A percentile compares a stretch with the other conserved stretches of the same genome.
Evolutionary conservation across 2,888 invertebrate species (phyloP).

Genomic region (Atethmia centrago): DNA sequence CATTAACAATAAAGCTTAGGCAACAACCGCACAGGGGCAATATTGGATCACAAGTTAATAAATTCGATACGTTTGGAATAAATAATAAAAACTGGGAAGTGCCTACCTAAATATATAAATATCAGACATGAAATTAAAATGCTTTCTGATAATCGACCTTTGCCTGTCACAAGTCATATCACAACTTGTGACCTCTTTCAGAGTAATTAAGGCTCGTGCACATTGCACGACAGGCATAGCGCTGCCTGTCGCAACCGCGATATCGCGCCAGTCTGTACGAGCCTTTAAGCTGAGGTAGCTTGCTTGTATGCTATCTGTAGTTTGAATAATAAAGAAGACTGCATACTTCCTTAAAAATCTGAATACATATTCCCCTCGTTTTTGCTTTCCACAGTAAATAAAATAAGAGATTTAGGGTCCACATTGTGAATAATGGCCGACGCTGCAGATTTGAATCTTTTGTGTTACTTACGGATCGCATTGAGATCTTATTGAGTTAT

Average conservation of each 20-base stretch:
- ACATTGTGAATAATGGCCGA: conserved; percentile 33
- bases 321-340: neutral
- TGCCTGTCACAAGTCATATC: neutral
- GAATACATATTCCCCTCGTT: neutral
- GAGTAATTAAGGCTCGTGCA: neutral
- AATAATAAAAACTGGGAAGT: neutral
- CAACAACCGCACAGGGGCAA: neutral
- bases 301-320: no score
- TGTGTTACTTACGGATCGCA: conserved; percentile 19
- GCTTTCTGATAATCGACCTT: neutral
- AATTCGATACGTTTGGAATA: neutral
- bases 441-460: conserved; percentile 31
- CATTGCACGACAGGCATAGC: no score
- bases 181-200: neutral
- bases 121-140: neutral
- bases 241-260: no score
- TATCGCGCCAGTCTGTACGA: no score
- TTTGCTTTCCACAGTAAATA: conserved; percentile 18
- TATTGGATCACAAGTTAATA: neutral
- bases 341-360: neutral
- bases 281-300: no score
- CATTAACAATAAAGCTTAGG: neutral
- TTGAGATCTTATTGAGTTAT: conserved; percentile 28
- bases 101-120: neutral
- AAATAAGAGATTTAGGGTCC: conserved; percentile 30